phyloP scores from a whole-genome alignment of 2,113 vertebrate genomes.

The Charina bottae region DNA sequence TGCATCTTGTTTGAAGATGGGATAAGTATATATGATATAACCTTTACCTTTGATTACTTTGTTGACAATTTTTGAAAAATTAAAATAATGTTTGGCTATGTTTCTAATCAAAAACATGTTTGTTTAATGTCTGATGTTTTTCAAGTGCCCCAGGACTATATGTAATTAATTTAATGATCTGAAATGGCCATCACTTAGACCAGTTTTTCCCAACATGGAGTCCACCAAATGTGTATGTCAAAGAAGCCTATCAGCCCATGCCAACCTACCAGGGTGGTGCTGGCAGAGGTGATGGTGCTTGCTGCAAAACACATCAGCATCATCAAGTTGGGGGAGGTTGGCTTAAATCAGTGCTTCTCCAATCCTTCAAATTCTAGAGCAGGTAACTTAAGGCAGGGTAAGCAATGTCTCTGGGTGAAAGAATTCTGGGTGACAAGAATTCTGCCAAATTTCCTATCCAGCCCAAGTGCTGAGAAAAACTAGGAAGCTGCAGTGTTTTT shows the following conservation, averaged over 20 bases:
- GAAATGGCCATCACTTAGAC: too few species aligned
- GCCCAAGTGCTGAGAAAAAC: too few species aligned
- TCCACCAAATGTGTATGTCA: neutral
- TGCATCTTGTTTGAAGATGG: slow-evolving; percentile 53
- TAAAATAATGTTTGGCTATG: neutral
- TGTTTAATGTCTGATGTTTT: neutral
- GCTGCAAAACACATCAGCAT: neutral
- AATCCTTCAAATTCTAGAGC: neutral
- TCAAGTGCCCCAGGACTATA: neutral
- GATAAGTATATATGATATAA: slow-evolving; percentile 47
- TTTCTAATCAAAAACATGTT: neutral
- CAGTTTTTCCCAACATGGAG: too few species aligned
- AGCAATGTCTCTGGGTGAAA: too few species aligned
- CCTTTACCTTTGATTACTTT: slow-evolving; percentile 53
- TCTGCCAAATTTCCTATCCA: too few species aligned
- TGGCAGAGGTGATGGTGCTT: neutral
- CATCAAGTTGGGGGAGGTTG: neutral
- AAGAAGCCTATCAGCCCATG: neutral
- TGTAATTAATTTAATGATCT: slow-evolving; percentile 22
- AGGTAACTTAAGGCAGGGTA: neutral
- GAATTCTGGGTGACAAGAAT: too few species aligned
- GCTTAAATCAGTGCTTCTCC: slow-evolving; percentile 47
- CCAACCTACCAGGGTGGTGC: neutral
- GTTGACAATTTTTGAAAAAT: slow-evolving; percentile 27
- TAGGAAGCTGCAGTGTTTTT: too few species aligned